phyloP scores from a whole-genome alignment of 1,140 invertebrate genomes.

The Ganaspis sp. region DNA sequence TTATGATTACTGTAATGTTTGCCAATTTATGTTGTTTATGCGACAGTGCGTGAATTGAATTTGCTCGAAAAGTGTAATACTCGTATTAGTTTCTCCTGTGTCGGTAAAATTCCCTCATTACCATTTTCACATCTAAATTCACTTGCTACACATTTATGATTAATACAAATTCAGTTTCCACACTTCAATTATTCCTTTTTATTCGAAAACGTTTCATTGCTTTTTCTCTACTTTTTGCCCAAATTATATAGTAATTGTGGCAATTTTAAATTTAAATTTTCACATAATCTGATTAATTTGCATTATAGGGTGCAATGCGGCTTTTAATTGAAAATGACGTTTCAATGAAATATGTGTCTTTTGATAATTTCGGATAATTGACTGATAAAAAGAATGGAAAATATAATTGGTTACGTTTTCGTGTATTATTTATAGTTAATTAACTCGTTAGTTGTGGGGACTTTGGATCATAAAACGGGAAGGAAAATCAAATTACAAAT shows the following conservation, averaged over 20 bases:
- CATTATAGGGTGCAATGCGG: not conserved
- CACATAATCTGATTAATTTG: not conserved
- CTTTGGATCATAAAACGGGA: too few species aligned
- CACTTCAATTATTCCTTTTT: not conserved
- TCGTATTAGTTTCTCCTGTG: not conserved
- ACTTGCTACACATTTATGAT: not conserved
- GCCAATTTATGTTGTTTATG: slow-evolving; percentile 8
- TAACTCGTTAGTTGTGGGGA: too few species aligned
- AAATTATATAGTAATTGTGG: not conserved
- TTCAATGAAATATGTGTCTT: too few species aligned
- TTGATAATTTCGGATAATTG: too few species aligned
- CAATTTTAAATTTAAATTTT: not conserved
- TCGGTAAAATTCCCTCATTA: not conserved
- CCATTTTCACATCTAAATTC: not conserved
- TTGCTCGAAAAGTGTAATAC: not conserved
- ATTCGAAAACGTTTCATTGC: not conserved
- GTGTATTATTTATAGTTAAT: too few species aligned
- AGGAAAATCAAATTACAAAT: too few species aligned
- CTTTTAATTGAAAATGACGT: not conserved
- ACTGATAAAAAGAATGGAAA: too few species aligned
- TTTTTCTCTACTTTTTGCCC: not conserved
- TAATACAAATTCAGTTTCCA: not conserved
- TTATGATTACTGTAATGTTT: slow-evolving; percentile 14
- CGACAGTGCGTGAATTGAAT: slow-evolving; percentile 20
- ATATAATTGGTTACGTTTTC: too few species aligned